These are phyloP conservation scores for Pyrgilauda ruficollis DNA, from an alignment of 2,113 vertebrate genomes.

Conservation along the genomic window DNA sequence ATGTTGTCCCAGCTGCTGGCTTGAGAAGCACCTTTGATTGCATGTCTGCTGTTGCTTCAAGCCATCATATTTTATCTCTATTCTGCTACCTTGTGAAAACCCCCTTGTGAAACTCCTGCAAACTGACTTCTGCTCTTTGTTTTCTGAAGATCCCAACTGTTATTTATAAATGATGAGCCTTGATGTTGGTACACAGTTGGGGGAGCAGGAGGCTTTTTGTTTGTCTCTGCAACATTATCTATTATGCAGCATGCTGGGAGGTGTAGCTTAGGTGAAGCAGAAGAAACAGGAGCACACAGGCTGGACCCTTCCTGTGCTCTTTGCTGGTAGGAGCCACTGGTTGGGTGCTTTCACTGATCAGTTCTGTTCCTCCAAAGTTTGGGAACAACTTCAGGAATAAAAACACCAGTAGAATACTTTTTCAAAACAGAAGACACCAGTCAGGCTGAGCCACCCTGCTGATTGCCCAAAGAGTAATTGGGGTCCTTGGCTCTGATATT, in stretches of 20 bases:
- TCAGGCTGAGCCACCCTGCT: not conserved
- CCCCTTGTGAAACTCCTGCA: not conserved
- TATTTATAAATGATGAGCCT: not conserved
- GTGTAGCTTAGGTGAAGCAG: not conserved
- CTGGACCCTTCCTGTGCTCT: not conserved
- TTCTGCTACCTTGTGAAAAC: not conserved
- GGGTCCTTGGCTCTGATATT: not conserved
- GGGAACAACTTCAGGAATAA: not conserved
- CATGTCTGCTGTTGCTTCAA: not conserved
- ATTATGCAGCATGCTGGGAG: not conserved
- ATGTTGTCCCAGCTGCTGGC: not conserved
- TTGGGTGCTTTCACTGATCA: not conserved
- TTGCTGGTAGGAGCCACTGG: not conserved
- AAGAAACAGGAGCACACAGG: accelerated
- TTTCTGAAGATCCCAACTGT: not conserved
- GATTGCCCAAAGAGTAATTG: not conserved
- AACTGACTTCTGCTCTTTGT: not conserved
- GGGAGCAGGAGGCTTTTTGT: not conserved
- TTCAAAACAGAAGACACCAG: not conserved
- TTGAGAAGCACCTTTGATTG: not conserved
- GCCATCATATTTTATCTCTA: not conserved
- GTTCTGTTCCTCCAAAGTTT: not conserved
- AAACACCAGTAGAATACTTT: not conserved
- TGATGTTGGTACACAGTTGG: not conserved
- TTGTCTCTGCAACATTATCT: not conserved